Base-by-base conservation (phyloP, 2,113 vertebrate species). In the Toxostoma redivivum region DNA sequence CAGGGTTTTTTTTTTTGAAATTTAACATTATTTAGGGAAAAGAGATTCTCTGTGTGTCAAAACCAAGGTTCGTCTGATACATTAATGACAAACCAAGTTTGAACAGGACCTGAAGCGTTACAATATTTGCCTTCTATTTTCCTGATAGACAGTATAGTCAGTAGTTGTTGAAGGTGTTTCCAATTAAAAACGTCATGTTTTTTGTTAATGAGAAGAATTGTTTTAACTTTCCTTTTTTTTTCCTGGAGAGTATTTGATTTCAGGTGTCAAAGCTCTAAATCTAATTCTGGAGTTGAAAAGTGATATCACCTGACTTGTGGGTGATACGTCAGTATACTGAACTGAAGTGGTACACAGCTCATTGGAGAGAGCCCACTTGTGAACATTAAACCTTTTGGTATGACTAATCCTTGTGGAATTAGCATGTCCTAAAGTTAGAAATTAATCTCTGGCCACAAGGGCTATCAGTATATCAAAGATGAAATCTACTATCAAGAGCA, bases 51-150 rank as follows among this genome's bases (percentile, higher is more conserved):
- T 53, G 56, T 92, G 51, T 92, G 31, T 95, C 64, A 94, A 88
- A 91, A 81, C 13, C 5, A 40, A 78, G 47, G 38, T 81, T 91
- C 42, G 24, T 37, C 53, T 90, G 45, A 77, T 80, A 76, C 6
- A 2, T 62, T 77, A 66, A 47, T 19, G 30, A 47, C 31, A 71
- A 87, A 71, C 31, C 24, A 44, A 22, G 40, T 48, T 83, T 72
- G 42, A 88, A 35, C 3, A 28, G 22, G 23, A 72, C 62, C 45
- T 87, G 57, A 85, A 69, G 40, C 27, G 15, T 87, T 95, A 33
- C 12, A 30, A 22, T 72, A 51, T 79, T 94, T 96, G 85, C 81
- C 92, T 94, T 96, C 44, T 81, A 9, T 54, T 79, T 81, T 92
- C 53, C 25, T 7, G 57, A 10, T 22, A 58, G 50, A 19, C 27